Conservation (phyloP, 1,140 invertebrate genomes). For the Lucilia sericata region DNA sequence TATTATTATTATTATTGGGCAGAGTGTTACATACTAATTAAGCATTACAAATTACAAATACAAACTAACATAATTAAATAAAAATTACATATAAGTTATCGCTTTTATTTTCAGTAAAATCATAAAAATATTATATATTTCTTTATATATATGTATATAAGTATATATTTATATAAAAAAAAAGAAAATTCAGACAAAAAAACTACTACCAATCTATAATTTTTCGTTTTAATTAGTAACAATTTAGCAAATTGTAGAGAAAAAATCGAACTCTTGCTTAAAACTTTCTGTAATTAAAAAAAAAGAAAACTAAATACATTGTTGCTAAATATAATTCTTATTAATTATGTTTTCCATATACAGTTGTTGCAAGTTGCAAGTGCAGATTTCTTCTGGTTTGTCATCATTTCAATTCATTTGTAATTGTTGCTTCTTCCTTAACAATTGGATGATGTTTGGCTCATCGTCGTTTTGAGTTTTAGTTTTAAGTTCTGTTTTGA, state of each 20-base stretch:
- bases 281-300: too few species aligned
- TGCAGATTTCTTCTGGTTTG: neutral
- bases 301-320: too few species aligned
- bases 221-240: neutral
- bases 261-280: neutral
- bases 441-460: neutral
- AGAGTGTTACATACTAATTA: slow-evolving; percentile 39
- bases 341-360: too few species aligned
- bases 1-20: neutral
- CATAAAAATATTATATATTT: neutral
- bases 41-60: slow-evolving; percentile 37
- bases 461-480: neutral
- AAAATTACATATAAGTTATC: slow-evolving; percentile 39
- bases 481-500: neutral
- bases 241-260: neutral
- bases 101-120: slow-evolving; percentile 7
- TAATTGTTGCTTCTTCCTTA: neutral
- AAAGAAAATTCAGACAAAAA: neutral
- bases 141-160: neutral
- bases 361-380: neutral
- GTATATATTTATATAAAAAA: neutral
- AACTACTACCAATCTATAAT: neutral
- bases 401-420: neutral
- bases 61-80: slow-evolving; percentile 42
- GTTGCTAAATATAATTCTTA: too few species aligned